These are phyloP conservation scores for Leucania comma DNA, from an alignment of 2,888 invertebrate species.

Conservation along the genomic window DNA sequence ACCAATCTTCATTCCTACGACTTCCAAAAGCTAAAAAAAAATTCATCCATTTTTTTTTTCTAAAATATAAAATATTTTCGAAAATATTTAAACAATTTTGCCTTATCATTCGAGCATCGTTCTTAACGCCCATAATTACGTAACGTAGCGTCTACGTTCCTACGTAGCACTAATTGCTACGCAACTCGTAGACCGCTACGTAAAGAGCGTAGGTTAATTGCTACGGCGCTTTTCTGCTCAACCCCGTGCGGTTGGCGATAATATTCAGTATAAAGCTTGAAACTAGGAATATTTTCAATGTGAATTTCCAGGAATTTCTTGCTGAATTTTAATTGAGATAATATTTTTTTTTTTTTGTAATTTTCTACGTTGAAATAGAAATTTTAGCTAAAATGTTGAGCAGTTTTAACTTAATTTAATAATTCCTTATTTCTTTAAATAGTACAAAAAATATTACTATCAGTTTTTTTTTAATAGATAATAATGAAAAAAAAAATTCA, in stretches of 20 bases:
- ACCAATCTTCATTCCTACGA: not conserved
- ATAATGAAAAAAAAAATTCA: not conserved
- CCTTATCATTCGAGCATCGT: slow-evolving; percentile 57
- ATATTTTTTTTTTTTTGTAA: slow-evolving; percentile 2
- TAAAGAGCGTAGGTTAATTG: slow-evolving; percentile 88
- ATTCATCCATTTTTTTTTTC: not conserved
- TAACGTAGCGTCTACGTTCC: slow-evolving; percentile 76
- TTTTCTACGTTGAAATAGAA: not conserved
- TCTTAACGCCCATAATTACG: slow-evolving; percentile 84
- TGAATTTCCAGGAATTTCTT: slow-evolving; percentile 26
- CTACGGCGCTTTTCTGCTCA: slow-evolving; percentile 73
- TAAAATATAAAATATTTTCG: not conserved
- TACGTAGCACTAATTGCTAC: slow-evolving; percentile 89
- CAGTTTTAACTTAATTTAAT: not conserved
- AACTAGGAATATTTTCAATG: slow-evolving; percentile 24
- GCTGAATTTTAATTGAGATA: not conserved
- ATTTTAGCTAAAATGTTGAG: not conserved
- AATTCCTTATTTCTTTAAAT: not conserved
- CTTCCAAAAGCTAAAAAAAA: not conserved
- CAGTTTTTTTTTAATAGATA: too few species aligned
- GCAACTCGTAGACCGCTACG: slow-evolving; percentile 81
- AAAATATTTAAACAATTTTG: slow-evolving; percentile 33
- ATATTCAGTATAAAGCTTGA: slow-evolving; percentile 61
- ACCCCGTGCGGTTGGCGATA: slow-evolving; percentile 66
- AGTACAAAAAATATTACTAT: accelerated